Conservation (phyloP, 2,113 vertebrate species). For the Rhagologus leucostigma region DNA sequence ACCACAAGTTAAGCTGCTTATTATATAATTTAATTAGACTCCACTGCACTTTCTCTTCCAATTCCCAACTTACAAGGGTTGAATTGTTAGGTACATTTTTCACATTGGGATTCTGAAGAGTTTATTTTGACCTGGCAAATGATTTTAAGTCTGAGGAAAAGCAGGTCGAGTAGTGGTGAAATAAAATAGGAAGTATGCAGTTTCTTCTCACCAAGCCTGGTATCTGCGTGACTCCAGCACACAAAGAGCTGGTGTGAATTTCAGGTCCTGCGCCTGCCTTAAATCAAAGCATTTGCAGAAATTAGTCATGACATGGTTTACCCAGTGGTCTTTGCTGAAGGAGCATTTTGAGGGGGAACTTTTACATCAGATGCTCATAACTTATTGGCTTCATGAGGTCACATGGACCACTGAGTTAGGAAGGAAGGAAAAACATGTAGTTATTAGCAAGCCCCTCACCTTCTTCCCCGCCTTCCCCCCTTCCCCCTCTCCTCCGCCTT, state of each 20-base stretch:
- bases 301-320: constrained; percentile 90
- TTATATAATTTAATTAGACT: constrained; percentile 76
- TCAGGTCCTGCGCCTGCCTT: constrained; percentile 85
- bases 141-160: constrained; percentile 87
- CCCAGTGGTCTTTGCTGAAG: constrained; percentile 82
- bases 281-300: constrained; percentile 80
- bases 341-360: constrained; percentile 58
- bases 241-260: constrained; percentile 95
- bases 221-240: constrained; percentile 75
- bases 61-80: constrained; percentile 70
- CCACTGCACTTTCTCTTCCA: constrained; percentile 77
- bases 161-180: constrained; percentile 77
- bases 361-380: constrained; percentile 72
- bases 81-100: constrained; percentile 82
- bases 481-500: not conserved
- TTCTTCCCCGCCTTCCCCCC: not conserved
- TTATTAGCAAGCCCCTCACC: constrained; percentile 38
- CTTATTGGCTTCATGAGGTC: constrained; percentile 73
- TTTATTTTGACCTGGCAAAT: constrained; percentile 87
- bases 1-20: constrained; percentile 74
- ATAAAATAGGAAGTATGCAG: constrained; percentile 84
- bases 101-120: constrained; percentile 75
- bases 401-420: constrained; percentile 61
- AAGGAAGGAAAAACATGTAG: constrained; percentile 68
- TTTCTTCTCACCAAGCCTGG: constrained; percentile 74